phyloP scores from a whole-genome alignment of 1,140 invertebrate genomes.

The Steinernema feltiae region DNA sequence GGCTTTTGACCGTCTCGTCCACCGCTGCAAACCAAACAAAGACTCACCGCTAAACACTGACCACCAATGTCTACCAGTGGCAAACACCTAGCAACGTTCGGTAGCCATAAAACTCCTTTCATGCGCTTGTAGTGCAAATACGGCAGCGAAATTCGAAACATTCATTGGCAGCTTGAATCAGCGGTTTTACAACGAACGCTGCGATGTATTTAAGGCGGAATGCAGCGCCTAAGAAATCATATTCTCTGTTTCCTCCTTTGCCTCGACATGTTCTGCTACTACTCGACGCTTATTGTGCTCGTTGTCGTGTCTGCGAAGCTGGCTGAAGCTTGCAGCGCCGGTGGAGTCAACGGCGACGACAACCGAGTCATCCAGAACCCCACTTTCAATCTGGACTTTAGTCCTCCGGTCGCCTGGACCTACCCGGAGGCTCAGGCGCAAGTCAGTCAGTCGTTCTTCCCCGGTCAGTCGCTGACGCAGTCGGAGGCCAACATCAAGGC shows the following conservation, averaged over 20 bases:
- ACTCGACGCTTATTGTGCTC: not conserved
- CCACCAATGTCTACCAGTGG: not conserved
- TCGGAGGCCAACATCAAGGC: not conserved
- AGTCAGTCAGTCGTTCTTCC: not conserved
- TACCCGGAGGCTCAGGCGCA: not conserved
- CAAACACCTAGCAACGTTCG: not conserved
- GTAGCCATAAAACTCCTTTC: not conserved
- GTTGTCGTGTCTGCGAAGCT: not conserved
- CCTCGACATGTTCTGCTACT: not conserved
- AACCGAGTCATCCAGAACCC: not conserved
- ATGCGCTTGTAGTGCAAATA: too few relatives aligned
- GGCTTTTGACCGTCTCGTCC: too few relatives aligned
- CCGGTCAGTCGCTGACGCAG: not conserved
- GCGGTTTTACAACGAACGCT: too few relatives aligned
- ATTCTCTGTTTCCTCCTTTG: too few relatives aligned
- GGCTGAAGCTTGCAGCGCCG: not conserved
- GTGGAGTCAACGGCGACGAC: not conserved
- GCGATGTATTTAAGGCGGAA: too few relatives aligned
- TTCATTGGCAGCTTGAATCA: not conserved
- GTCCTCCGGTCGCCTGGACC: constrained; percentile 7
- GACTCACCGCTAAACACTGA: not conserved
- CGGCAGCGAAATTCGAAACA: too few relatives aligned
- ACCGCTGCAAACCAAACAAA: too few relatives aligned
- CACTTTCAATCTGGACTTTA: not conserved
- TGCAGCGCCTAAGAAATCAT: too few relatives aligned